Evolutionary conservation across 1,140 invertebrate species (phyloP).

Genomic region (Drosophila asahinai): DNA sequence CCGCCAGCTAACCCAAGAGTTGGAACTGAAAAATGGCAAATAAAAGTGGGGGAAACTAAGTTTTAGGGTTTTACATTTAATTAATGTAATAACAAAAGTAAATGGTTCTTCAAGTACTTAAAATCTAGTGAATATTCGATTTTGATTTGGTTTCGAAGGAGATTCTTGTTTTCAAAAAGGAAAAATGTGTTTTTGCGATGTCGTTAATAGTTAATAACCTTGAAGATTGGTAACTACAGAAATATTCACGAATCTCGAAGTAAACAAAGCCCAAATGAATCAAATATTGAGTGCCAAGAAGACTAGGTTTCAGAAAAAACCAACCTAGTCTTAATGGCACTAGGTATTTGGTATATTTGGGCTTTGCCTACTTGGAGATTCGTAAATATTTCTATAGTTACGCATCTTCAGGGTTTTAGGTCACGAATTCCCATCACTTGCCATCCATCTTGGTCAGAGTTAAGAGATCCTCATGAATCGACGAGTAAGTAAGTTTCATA

Average conservation of each 20-base stretch:
- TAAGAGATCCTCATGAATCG: conserved; percentile 43
- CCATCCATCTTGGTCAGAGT: conserved; percentile 36
- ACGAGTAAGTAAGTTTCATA: conserved; percentile 48
- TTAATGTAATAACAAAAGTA: conserved; percentile 2
- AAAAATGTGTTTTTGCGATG: background rate
- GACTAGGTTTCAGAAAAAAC: no score
- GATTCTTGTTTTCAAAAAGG: background rate
- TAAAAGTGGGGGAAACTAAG: background rate
- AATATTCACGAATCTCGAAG: no score
- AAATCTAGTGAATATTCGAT: background rate
- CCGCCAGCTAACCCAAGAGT: conserved; percentile 45
- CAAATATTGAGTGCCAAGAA: no score
- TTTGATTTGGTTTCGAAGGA: conserved; percentile 4
- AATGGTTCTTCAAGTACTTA: conserved; percentile 7
- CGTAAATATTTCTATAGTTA: background rate
- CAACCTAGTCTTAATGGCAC: conserved; percentile 4
- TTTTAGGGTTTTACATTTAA: conserved; percentile 15
- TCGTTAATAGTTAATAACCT: background rate
- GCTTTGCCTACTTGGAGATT: background rate
- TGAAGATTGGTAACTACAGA: no score
- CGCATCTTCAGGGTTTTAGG: background rate
- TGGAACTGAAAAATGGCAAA: conserved; percentile 29
- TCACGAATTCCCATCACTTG: background rate
- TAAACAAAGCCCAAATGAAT: no score
- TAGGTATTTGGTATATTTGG: background rate